Evolutionary conservation across 2,113 vertebrate genomes (phyloP), one percentile per base, ranked within the genome.

Genomic region (Casuarius casuarius): DNA sequence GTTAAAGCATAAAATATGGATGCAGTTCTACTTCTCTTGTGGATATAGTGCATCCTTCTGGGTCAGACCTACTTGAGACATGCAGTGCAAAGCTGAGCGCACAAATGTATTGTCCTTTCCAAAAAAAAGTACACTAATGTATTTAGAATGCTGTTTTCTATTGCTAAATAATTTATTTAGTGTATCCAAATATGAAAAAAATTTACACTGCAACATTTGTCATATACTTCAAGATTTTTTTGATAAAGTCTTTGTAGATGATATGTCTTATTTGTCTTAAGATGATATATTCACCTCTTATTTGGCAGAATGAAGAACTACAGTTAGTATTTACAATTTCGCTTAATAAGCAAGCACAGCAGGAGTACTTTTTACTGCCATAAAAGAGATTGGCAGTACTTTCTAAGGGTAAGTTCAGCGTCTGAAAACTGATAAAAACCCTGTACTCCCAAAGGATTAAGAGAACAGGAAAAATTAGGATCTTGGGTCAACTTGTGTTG

Each of bases 311-410:
- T 42, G 74, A 95, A 95, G 94, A 94, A 66, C 87, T 94, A 84
- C 70, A 66, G 12, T 68, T 94, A 94, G 63, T 97, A 81, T 94
- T 97, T 96, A 94, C 10, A 68, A 5, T 93, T 97, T 91, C 88
- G 25, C 86, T 66, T 94, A 92, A 81, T 93, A 87, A 95, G 54
- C 87, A 93, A 95, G 94, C 76, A 80, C 83, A 93, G 94, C 91
- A 67, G 29, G 79, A 92, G 63, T 95, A 58, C 79, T 95, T 74
- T 96, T 96, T 92, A 63, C 72, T 97, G 83, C 95, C 81, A 38
- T 7, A 91, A 79, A 95, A 76, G 95, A 93, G 95, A 84, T 77
- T 90, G 92, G 66, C 90, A 84, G 70, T 65, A 49, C 35, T 83
- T 96, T 77, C 74, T 72, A 66, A 84, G 87, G 94, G 90, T 66